phyloP scores from a whole-genome alignment of 2,888 invertebrate species.

The Argyresthia goedartella region DNA sequence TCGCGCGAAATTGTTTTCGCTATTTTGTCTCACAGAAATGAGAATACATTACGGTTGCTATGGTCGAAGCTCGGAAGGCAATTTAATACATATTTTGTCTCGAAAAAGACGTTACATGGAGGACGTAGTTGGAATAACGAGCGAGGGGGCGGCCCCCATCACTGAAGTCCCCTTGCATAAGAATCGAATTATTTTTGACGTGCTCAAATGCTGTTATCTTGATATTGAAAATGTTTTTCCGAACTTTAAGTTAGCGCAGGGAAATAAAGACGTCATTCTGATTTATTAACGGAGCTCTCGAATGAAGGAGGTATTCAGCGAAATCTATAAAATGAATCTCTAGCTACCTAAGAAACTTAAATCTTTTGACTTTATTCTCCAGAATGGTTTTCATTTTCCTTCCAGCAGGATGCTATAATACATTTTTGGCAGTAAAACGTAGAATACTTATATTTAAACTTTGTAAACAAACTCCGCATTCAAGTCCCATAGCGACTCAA shows the following conservation, averaged over 20 bases:
- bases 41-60: constrained; percentile 21
- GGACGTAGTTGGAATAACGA: constrained; percentile 48
- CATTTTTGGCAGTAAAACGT: too few relatives aligned
- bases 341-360: background rate
- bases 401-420: too few relatives aligned
- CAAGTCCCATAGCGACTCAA: too few relatives aligned
- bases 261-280: constrained; percentile 7
- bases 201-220: constrained; percentile 33
- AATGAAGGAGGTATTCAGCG: background rate
- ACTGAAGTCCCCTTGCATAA: constrained; percentile 34
- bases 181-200: constrained; percentile 46
- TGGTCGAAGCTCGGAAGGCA: constrained; percentile 39
- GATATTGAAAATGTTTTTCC: constrained; percentile 7
- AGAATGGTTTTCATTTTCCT: background rate
- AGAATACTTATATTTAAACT: too few relatives aligned
- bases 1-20: background rate
- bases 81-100: constrained; percentile 49
- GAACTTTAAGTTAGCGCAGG: background rate
- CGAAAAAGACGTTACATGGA: constrained; percentile 35
- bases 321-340: background rate
- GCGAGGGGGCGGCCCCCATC: constrained; percentile 31
- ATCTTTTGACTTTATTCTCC: background rate
- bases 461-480: too few relatives aligned
- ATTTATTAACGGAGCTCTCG: constrained; percentile 23
- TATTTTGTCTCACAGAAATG: background rate